Evolutionary conservation across 2,888 invertebrate genomes (phyloP), one percentile per base, ranked within the genome.

Genomic region (Chironomus riparius): DNA sequence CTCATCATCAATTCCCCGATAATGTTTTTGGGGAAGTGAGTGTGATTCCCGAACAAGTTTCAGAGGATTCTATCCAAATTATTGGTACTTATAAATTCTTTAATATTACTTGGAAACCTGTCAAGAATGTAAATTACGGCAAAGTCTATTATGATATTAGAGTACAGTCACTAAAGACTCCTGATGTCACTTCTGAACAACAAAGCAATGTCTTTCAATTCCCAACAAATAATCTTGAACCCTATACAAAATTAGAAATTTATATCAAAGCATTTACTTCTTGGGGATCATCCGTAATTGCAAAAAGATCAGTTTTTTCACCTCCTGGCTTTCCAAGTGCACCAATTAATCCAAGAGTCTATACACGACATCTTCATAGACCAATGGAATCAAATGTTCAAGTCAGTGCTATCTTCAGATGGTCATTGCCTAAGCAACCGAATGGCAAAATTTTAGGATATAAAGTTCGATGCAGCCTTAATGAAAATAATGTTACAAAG

Each of bases 91-190:
- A 92, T 89, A 88, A 92, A 78, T 87, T 88, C 56, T 97, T 97
- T 81, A 92, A 91, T 79, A 88, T 97, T 62, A 90, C 90, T 2
- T 97, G 97, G 97, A 85, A 88, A 18, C 89, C 92, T 0, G 88
- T 92, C 0, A 85, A 84, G 0, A 89, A 89, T 74, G 91, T 93
- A 3, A 94, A 92, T 80, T 92, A 92, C 81, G 94, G 93, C 13
- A 87, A 88, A 3, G 89, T 95, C 0, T 92, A 90, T 81, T 97
- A 97, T 81, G 93, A 94, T 81, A 87, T 95, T 70, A 90, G 89
- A 82, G 86, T 92, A 47, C 82, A 83, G 22, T 21, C 38, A 13
- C 24, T 48, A 12, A 76, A 70, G 38, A 56, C 61, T 15, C 38
- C 47, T 10, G 65, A 68, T 47, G 38, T 38, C 15, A 80, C 22